These are phyloP conservation scores for Drosophila vallismaia DNA, from an alignment of 2,888 invertebrate species.

Conservation along the genomic window DNA sequence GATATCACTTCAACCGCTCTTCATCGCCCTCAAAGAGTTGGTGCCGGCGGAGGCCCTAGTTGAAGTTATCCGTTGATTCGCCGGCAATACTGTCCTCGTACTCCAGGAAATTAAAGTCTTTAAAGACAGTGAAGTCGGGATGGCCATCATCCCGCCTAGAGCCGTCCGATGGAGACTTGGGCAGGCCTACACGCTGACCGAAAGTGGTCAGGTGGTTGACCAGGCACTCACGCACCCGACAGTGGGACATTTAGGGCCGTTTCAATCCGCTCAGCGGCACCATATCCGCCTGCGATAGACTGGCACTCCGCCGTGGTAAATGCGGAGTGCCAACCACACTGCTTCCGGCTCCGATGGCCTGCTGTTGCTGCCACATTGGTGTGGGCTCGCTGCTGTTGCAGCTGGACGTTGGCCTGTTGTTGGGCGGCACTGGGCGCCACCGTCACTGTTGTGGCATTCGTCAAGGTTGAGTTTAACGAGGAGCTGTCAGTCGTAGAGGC, in stretches of 20 bases:
- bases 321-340: conserved; percentile 84
- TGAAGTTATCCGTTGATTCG: conserved; percentile 97
- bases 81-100: conserved; percentile 99
- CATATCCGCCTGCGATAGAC: conserved; percentile 93
- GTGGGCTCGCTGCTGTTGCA: conserved; percentile 65
- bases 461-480: conserved; percentile 60
- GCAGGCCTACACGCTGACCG: conserved; percentile 97
- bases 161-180: conserved; percentile 98
- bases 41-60: conserved; percentile 96
- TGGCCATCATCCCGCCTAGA: conserved; percentile 91
- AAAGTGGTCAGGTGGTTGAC: conserved; percentile 98
- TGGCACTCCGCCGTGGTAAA: conserved; percentile 92
- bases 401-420: conserved; percentile 51
- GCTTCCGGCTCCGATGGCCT: conserved; percentile 63
- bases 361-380: conserved; percentile 72
- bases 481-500: conserved; percentile 62
- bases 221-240: conserved; percentile 96
- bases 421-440: conserved; percentile 55
- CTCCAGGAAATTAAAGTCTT: conserved; percentile 99
- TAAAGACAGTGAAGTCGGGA: conserved; percentile 96
- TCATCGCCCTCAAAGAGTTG: conserved; percentile 91
- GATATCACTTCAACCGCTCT: conserved; percentile 82
- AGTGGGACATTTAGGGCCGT: conserved; percentile 97
- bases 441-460: conserved; percentile 83
- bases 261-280: conserved; percentile 95